These are phyloP conservation scores for Carollia perspicillata DNA, from an alignment of 2,113 vertebrate species.

Conservation along the genomic window DNA sequence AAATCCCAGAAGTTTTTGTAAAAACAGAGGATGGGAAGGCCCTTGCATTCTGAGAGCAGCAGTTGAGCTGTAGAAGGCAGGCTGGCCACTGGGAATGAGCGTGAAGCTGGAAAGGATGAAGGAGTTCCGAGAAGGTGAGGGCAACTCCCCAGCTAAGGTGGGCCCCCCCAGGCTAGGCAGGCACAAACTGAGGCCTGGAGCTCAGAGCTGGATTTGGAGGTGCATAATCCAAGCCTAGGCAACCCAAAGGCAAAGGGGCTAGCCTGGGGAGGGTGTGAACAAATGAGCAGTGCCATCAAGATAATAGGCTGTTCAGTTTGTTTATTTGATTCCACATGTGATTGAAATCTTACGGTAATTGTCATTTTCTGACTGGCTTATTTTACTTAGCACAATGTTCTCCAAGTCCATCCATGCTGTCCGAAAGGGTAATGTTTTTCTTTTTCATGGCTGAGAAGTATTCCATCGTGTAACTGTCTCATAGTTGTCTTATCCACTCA, in stretches of 20 bases:
- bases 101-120: neutral
- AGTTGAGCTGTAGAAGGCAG: neutral
- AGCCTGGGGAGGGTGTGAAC: neutral
- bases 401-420: no score
- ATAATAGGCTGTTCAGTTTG: neutral
- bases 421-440: no score
- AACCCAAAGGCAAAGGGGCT: neutral
- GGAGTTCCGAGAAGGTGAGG: neutral
- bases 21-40: neutral
- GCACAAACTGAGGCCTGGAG: neutral
- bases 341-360: no score
- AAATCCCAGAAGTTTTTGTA: slow-evolving; percentile 10
- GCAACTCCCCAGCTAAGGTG: neutral
- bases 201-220: neutral
- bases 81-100: neutral
- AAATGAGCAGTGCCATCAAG: neutral
- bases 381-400: no score
- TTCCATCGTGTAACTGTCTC: no score
- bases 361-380: no score
- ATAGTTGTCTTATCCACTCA: no score
- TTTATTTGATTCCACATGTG: no score
- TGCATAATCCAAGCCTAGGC: neutral
- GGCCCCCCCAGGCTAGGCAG: neutral
- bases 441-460: no score
- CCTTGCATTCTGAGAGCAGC: neutral